A percentile compares a stretch with the other conserved stretches of the same genome.
These are phyloP conservation scores for Drosophila koepferae DNA, from an alignment of 2,888 invertebrate genomes.

Conservation along the genomic window DNA sequence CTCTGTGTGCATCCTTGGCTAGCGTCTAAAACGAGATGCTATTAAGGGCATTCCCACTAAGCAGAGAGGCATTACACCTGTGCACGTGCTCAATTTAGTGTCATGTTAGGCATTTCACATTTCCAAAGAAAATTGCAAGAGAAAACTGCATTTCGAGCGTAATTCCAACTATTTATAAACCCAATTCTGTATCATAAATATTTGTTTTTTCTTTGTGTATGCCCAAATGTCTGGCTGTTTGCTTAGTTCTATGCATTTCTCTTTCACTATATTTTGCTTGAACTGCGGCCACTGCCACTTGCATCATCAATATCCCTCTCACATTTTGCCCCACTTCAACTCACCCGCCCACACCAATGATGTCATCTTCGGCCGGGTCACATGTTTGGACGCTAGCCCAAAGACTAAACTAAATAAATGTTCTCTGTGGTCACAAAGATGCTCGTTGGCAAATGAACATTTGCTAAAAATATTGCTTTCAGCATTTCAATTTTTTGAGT, in stretches of 20 bases:
- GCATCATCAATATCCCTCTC: constrained; percentile 31
- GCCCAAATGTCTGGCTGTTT: constrained; percentile 61
- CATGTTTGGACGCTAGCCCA: constrained; percentile 67
- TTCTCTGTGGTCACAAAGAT: constrained; percentile 2
- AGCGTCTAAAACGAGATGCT: neutral
- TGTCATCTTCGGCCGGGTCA: constrained; percentile 69
- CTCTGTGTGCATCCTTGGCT: neutral
- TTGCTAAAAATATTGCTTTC: constrained; percentile 11
- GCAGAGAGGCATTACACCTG: constrained; percentile 4
- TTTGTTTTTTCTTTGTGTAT: constrained; percentile 14
- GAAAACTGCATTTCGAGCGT: constrained; percentile 29
- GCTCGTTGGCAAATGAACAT: constrained; percentile 3
- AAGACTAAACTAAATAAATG: constrained; percentile 34
- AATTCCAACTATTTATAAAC: constrained; percentile 55
- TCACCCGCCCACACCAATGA: constrained; percentile 58
- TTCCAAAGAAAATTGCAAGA: constrained; percentile 36
- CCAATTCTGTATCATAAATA: constrained; percentile 34
- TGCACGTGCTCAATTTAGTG: constrained; percentile 30
- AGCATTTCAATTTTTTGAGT: neutral
- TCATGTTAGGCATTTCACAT: constrained; percentile 61
- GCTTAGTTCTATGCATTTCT: constrained; percentile 25
- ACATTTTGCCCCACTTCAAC: constrained; percentile 13
- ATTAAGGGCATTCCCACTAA: neutral
- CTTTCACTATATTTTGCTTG: constrained; percentile 19
- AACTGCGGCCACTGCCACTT: constrained; percentile 19